These are phyloP conservation scores for Morone saxatilis DNA, from an alignment of 2,113 vertebrate species.

Conservation along the genomic window DNA sequence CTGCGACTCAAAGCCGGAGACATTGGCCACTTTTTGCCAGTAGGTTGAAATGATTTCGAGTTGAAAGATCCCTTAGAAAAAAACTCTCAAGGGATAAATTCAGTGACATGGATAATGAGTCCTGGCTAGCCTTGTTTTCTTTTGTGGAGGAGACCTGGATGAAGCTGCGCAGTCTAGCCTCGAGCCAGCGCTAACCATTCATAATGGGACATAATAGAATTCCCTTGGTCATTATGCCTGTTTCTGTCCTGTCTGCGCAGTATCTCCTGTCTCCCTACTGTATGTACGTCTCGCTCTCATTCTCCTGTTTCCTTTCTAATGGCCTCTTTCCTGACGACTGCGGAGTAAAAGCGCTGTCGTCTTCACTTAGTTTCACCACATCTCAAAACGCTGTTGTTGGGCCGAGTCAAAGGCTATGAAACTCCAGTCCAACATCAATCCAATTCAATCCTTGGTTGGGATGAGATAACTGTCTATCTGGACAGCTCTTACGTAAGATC, in stretches of 20 bases:
- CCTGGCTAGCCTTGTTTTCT: slow-evolving; percentile 32
- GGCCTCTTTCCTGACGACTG: slow-evolving; percentile 46
- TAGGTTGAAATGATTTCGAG: background rate
- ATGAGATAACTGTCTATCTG: slow-evolving; percentile 58
- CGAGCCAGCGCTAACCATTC: slow-evolving; percentile 34
- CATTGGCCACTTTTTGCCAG: background rate
- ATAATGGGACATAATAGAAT: slow-evolving; percentile 58
- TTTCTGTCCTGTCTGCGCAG: slow-evolving; percentile 38
- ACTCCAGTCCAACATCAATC: slow-evolving; percentile 56
- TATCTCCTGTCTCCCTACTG: slow-evolving; percentile 35
- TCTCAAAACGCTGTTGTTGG: slow-evolving; percentile 45
- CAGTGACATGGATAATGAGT: slow-evolving; percentile 33
- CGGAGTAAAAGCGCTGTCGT: slow-evolving; percentile 47
- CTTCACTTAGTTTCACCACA: slow-evolving; percentile 45
- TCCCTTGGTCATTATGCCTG: slow-evolving; percentile 31
- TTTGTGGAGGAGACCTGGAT: slow-evolving; percentile 30
- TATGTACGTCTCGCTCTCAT: slow-evolving; percentile 30
- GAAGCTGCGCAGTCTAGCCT: slow-evolving; percentile 13
- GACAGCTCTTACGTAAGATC: slow-evolving; percentile 58
- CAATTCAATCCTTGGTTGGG: slow-evolving; percentile 50
- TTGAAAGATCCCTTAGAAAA: background rate
- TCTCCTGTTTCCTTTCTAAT: slow-evolving; percentile 52
- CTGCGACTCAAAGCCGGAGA: slow-evolving; percentile 8
- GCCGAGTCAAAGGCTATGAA: slow-evolving; percentile 51
- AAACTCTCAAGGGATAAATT: slow-evolving; percentile 22